These are phyloP conservation scores for Argentina silus DNA, from an alignment of 2,797 vertebrate genomes.

Conservation along the genomic window DNA sequence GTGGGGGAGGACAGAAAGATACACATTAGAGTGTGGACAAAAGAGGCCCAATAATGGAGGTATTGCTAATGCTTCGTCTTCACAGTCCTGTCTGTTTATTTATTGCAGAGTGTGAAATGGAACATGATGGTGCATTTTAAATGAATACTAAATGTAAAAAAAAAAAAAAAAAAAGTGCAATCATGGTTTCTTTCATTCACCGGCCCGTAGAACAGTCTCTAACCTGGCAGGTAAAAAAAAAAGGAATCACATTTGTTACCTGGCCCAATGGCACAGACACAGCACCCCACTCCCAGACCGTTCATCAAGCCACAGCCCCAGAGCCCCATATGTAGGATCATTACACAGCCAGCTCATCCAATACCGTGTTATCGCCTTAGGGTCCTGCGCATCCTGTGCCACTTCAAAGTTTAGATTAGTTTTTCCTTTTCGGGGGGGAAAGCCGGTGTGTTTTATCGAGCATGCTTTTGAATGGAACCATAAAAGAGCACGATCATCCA, in stretches of 20 bases:
- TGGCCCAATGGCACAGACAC: slow-evolving; percentile 16
- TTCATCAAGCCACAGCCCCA: slow-evolving; percentile 31
- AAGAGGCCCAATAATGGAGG: too few species aligned
- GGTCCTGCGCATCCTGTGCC: slow-evolving; percentile 18
- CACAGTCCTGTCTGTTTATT: too few species aligned
- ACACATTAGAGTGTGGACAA: neutral
- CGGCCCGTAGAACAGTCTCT: too few species aligned
- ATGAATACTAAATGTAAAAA: too few species aligned
- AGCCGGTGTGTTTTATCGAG: slow-evolving; percentile 26
- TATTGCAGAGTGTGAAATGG: too few species aligned
- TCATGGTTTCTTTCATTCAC: too few species aligned
- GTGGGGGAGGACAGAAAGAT: neutral
- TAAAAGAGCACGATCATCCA: slow-evolving; percentile 30
- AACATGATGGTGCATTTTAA: too few species aligned
- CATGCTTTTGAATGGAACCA: slow-evolving; percentile 35
- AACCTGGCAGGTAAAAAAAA: neutral
- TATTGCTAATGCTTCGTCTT: too few species aligned
- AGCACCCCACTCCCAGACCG: slow-evolving; percentile 28
- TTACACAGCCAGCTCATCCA: slow-evolving; percentile 40
- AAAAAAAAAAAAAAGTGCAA: too few species aligned
- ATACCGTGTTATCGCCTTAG: slow-evolving; percentile 37
- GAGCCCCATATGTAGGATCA: slow-evolving; percentile 37
- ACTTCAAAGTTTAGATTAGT: slow-evolving; percentile 49
- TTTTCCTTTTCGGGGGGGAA: slow-evolving; percentile 18
- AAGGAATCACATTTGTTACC: neutral